Evolutionary conservation across 2,797 vertebrate genomes (phyloP), one percentile per base, ranked within the genome.

Genomic region (Kryptolebias ocellatus): DNA sequence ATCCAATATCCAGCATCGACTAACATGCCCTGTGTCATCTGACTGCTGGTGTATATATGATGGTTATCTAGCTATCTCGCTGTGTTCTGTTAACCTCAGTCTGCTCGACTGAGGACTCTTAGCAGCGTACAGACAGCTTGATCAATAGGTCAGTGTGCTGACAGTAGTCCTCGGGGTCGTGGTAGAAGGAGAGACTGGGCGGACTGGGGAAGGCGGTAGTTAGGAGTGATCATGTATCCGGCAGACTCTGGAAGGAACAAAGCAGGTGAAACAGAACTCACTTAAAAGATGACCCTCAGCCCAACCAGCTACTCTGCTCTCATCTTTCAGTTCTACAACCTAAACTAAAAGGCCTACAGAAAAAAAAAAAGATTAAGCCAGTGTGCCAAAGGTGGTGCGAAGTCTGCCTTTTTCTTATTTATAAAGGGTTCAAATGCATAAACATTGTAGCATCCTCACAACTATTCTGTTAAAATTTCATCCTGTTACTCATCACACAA

Each of bases 71-170:
- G 80, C 81, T 75, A 84, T 84, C 83, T 81, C 5, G 79, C 86
- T 83, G 79, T 81, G 67, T 86, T 86, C 88, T 85, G 83, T 90
- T 89, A 90, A 88, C 83, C 87, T 84, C 72, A 83, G 80, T 75
- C 83, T 59, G 80, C 83, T 87, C 70, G 68, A 55, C 12, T 77
- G 84, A 87, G 81, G 87, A 90, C 89, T 89, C 79, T 85, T 81
- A 87, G 82, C 85, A 49, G 83, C 59, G 12, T 28, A 82, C 87
- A 74, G 90, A 91, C 90, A 89, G 90, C 70, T 81, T 89, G 86
- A 92, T 93, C 92, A 91, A 92, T 93, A 93, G 90, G 87, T 92
- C 91, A 90, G 72, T 54, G 61, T 79, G 85, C 83, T 89, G 90
- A 90, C 87, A 91, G 90, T 80, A 44, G 84, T 86, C 82, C 85